These are phyloP conservation scores for Tipula lateralis DNA, from an alignment of 2,888 invertebrate species.

Conservation along the genomic window DNA sequence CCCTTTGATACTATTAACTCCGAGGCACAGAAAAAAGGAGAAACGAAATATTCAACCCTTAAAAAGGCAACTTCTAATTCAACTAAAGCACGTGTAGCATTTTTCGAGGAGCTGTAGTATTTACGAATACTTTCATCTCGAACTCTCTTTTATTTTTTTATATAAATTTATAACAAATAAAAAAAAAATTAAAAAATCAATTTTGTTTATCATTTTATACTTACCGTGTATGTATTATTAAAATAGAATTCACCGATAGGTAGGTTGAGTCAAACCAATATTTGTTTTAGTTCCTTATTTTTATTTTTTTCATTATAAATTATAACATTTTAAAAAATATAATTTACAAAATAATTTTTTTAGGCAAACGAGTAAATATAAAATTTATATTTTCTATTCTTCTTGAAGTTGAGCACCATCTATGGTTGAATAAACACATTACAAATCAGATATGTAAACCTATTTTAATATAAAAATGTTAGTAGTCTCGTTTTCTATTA, in stretches of 20 bases:
- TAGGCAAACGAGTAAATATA: neutral
- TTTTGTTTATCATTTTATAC: neutral
- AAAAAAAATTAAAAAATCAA: neutral
- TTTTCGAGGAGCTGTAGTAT: constrained; percentile 86
- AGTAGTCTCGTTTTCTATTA: too few species aligned
- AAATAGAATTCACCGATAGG: too few species aligned
- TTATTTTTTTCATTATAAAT: neutral
- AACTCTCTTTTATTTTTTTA: neutral
- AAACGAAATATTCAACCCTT: constrained; percentile 93
- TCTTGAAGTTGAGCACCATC: neutral
- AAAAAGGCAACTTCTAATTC: constrained; percentile 90
- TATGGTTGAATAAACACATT: too few species aligned
- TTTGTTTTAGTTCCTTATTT: neutral
- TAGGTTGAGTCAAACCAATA: too few species aligned
- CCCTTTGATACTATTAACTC: constrained; percentile 84
- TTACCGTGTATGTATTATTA: too few species aligned
- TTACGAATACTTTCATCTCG: neutral
- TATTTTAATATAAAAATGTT: too few species aligned
- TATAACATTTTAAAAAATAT: neutral
- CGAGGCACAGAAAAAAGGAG: constrained; percentile 81
- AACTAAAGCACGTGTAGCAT: constrained; percentile 88
- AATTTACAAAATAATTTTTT: neutral
- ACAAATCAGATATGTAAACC: too few species aligned
- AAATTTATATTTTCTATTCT: neutral
- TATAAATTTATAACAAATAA: neutral